Evolutionary conservation across 2,888 invertebrate species (phyloP).

Genomic region (Agrochola macilenta): DNA sequence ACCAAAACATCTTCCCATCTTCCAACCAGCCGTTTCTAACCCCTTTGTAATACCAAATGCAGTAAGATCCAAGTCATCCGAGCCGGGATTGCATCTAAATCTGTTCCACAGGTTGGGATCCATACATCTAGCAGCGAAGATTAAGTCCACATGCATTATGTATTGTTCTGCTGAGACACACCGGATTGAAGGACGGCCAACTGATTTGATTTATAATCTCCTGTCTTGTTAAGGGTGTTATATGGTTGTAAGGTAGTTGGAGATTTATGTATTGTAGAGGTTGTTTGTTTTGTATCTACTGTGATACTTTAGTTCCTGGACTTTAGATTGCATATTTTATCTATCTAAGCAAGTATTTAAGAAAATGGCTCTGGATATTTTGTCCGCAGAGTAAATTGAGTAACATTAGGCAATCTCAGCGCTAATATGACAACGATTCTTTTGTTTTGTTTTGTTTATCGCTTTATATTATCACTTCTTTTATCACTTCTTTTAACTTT

Average conservation of each 20-base stretch:
- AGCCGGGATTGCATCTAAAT: slow-evolving; percentile 55
- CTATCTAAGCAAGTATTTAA: no score
- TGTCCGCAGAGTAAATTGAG: no score
- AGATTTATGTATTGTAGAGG: neutral
- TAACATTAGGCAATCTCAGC: no score
- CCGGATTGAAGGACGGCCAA: slow-evolving; percentile 1
- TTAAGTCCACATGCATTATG: slow-evolving; percentile 65
- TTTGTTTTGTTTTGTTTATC: no score
- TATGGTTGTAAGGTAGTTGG: neutral
- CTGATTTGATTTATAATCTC: slow-evolving; percentile 57
- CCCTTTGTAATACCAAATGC: slow-evolving; percentile 40
- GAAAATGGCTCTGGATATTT: no score
- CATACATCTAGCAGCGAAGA: slow-evolving; percentile 52
- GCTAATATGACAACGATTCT: no score
- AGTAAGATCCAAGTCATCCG: slow-evolving; percentile 38
- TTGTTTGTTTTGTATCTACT: neutral
- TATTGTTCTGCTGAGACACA: slow-evolving; percentile 50
- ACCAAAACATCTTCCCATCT: neutral
- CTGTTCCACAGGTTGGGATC: slow-evolving; percentile 63
- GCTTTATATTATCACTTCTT: no score
- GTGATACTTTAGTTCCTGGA: no score
- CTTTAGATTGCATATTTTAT: neutral
- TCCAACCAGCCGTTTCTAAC: neutral
- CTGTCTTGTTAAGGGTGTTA: slow-evolving; percentile 36
- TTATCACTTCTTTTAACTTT: no score